phyloP scores from a whole-genome alignment of 2,888 invertebrate genomes.

The Monoplex corrugatus region DNA sequence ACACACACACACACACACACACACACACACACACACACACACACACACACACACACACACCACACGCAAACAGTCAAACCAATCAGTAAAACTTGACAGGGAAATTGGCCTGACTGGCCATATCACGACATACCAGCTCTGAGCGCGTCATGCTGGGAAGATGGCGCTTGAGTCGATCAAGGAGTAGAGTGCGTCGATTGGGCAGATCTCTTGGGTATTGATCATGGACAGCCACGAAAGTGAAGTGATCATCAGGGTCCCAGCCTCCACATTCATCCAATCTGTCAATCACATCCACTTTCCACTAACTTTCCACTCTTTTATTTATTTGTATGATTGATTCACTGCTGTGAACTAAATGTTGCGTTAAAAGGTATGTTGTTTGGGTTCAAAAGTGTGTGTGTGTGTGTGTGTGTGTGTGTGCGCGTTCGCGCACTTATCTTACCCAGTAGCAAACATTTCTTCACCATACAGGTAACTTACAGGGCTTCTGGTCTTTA shows the following conservation, averaged over 20 bases:
- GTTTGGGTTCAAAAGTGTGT: not conserved
- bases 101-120: not conserved
- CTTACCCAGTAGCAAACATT: no score
- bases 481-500: no score
- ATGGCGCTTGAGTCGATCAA: slow-evolving; percentile 77
- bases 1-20: not conserved
- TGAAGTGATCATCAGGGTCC: slow-evolving; percentile 76
- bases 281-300: slow-evolving; percentile 55
- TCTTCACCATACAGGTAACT: no score
- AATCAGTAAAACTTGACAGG: not conserved
- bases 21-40: not conserved
- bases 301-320: not conserved
- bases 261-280: slow-evolving; percentile 75
- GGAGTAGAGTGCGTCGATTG: slow-evolving; percentile 75
- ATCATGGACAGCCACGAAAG: slow-evolving; percentile 76
- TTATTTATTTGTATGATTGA: not conserved
- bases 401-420: not conserved
- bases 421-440: no score
- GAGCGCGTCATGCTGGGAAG: slow-evolving; percentile 72
- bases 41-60: not conserved
- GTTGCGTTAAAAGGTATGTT: no score
- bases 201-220: slow-evolving; percentile 77
- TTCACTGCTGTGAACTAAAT: no score
- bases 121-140: slow-evolving; percentile 71
- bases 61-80: not conserved